These are phyloP conservation scores for Pandemis heparana DNA, from an alignment of 2,888 invertebrate genomes.

Conservation along the genomic window DNA sequence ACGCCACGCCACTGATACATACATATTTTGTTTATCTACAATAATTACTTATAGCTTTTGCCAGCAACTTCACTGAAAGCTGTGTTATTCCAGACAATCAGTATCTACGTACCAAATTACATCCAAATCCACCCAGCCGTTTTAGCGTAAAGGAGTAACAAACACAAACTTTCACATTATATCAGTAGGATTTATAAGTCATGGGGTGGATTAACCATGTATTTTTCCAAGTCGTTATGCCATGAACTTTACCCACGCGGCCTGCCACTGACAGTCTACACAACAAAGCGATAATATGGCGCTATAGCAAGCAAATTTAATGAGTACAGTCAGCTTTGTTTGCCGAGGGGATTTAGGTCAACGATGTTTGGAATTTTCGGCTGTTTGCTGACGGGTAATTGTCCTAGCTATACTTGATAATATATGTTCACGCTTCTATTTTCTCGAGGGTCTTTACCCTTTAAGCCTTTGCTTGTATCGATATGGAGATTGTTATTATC, in stretches of 20 bases:
- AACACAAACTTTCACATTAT: too few relatives aligned
- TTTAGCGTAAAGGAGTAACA: too few relatives aligned
- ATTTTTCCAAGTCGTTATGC: neutral
- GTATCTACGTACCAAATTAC: too few relatives aligned
- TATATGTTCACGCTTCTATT: slow-evolving; percentile 12
- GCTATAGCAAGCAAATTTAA: slow-evolving; percentile 28
- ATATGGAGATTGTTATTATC: neutral
- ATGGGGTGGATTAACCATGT: neutral
- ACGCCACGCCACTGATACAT: too few relatives aligned
- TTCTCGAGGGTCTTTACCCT: neutral
- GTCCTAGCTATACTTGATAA: slow-evolving; percentile 8
- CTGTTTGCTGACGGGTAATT: slow-evolving; percentile 25
- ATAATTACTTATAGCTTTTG: too few relatives aligned
- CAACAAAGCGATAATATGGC: slow-evolving; percentile 1
- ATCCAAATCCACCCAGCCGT: too few relatives aligned
- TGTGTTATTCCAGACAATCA: too few relatives aligned
- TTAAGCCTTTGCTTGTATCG: neutral
- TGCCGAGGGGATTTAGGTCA: slow-evolving; percentile 33
- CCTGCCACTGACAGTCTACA: slow-evolving; percentile 16
- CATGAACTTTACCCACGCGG: neutral
- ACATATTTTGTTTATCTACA: too few relatives aligned
- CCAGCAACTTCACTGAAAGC: too few relatives aligned
- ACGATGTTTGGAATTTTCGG: slow-evolving; percentile 30
- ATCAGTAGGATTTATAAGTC: neutral
- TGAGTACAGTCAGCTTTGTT: slow-evolving; percentile 36